These are phyloP conservation scores for Gallirallus australis DNA, from an alignment of 2,797 vertebrate genomes.

Conservation along the genomic window DNA sequence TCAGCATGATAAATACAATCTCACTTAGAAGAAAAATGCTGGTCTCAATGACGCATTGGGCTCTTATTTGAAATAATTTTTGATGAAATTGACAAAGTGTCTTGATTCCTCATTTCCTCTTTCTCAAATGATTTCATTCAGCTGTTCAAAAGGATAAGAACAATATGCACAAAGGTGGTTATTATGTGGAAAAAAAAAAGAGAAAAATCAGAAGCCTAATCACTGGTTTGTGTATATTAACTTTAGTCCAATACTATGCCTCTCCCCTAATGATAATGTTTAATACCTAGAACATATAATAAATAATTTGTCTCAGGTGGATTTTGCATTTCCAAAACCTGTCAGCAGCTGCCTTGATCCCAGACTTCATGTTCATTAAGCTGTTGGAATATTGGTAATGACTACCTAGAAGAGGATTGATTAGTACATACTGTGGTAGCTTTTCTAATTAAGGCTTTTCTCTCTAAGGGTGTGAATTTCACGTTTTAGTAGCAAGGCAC, in stretches of 20 bases:
- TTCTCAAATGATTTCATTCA: background rate
- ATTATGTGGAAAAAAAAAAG: background rate
- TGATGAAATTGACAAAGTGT: background rate
- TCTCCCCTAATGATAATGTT: background rate
- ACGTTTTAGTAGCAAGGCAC: background rate
- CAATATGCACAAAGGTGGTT: background rate
- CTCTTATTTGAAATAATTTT: background rate
- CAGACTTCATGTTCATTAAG: background rate
- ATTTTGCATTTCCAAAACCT: background rate
- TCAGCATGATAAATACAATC: background rate
- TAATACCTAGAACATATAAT: background rate
- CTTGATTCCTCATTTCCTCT: background rate
- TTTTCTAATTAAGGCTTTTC: constrained; percentile 38
- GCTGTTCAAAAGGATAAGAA: background rate
- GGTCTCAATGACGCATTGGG: background rate
- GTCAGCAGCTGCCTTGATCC: background rate
- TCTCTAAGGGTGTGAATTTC: background rate
- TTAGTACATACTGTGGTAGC: background rate
- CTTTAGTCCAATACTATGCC: background rate
- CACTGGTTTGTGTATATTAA: background rate
- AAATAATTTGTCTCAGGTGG: background rate
- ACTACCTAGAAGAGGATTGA: background rate
- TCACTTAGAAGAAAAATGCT: background rate
- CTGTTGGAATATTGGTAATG: background rate
- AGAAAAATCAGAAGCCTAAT: background rate